Percentiles rank a stretch among this genome's conserved stretches.
Evolutionary conservation across 2,113 vertebrate genomes (phyloP).

Genomic region (Rhinolophus ferrumequinum): DNA sequence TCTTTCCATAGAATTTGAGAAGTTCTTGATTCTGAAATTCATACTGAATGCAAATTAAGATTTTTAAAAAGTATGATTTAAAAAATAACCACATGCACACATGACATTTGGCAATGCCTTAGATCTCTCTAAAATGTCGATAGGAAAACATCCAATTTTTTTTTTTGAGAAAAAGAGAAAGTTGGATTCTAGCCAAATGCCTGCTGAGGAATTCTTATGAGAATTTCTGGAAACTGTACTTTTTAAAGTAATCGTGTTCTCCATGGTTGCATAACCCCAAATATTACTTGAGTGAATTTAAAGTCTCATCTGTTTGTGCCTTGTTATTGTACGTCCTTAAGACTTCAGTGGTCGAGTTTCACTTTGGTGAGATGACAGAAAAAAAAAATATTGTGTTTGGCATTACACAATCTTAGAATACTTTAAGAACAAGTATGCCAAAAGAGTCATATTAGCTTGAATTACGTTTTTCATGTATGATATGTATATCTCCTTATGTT

Average conservation of each 20-base stretch:
- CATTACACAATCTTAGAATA: slow-evolving; percentile 36
- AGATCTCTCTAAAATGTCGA: slow-evolving; percentile 58
- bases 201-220: slow-evolving; percentile 68
- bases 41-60: slow-evolving; percentile 60
- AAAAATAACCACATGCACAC: neutral
- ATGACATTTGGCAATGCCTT: slow-evolving; percentile 47
- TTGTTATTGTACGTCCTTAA: slow-evolving; percentile 56
- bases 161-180: slow-evolving; percentile 41
- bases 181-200: slow-evolving; percentile 54
- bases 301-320: slow-evolving; percentile 56
- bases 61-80: slow-evolving; percentile 14
- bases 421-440: slow-evolving; percentile 43
- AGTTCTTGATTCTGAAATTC: slow-evolving; percentile 39
- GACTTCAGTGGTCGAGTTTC: slow-evolving; percentile 69
- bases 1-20: slow-evolving; percentile 58
- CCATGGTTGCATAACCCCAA: slow-evolving; percentile 66
- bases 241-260: slow-evolving; percentile 69
- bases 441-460: slow-evolving; percentile 15
- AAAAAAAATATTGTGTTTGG: slow-evolving; percentile 70
- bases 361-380: slow-evolving; percentile 65
- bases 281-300: slow-evolving; percentile 61
- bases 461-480: slow-evolving; percentile 36
- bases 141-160: slow-evolving; percentile 58
- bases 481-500: neutral
- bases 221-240: slow-evolving; percentile 47